Conservation (phyloP, 1,140 invertebrate species). For the Plodia interpunctella region DNA sequence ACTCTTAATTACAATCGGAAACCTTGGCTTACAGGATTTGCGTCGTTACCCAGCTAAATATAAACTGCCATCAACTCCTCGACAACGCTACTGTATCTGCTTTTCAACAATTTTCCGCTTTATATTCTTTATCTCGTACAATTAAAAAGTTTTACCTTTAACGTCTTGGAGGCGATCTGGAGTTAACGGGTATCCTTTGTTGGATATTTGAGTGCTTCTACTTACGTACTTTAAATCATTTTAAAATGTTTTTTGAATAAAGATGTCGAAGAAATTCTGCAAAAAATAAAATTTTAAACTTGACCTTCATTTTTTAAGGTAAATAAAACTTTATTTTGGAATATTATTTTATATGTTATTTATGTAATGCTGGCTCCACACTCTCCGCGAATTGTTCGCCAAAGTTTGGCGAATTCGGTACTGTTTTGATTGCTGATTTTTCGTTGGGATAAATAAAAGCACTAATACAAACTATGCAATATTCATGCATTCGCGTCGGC, state of each 20-base stretch:
- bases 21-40: background rate
- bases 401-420: too few species aligned
- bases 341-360: too few species aligned
- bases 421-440: too few species aligned
- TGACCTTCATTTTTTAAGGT: too few species aligned
- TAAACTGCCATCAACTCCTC: background rate
- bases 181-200: background rate
- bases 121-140: background rate
- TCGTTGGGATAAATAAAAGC: too few species aligned
- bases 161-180: background rate
- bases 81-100: background rate
- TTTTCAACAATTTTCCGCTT: background rate
- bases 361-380: too few species aligned
- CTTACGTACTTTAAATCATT: background rate
- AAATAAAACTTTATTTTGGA: too few species aligned
- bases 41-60: background rate
- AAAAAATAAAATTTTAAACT: too few species aligned
- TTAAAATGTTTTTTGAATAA: background rate
- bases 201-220: background rate
- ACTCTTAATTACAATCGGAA: background rate
- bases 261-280: too few species aligned
- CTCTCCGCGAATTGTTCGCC: too few species aligned
- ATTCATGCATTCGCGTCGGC: too few species aligned
- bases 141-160: background rate
- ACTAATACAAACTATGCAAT: too few species aligned